Percentiles rank a stretch among this genome's conserved stretches.
These are phyloP conservation scores for Limanda limanda DNA, from an alignment of 2,113 vertebrate genomes.

Conservation along the genomic window DNA sequence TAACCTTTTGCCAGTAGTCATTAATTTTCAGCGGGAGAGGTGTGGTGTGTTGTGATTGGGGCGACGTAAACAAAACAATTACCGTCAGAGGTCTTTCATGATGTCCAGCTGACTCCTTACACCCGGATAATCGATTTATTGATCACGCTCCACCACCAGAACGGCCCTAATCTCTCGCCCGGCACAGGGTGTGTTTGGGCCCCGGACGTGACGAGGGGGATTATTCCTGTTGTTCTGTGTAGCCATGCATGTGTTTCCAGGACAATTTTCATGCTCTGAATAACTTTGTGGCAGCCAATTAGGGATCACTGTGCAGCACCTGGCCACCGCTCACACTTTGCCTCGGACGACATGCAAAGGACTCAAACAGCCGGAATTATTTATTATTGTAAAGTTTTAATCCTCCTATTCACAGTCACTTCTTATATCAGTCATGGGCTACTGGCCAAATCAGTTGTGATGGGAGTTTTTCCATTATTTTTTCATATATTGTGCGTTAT, in stretches of 20 bases:
- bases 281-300: conserved; percentile 35
- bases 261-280: conserved; percentile 77
- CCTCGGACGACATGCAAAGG: neutral
- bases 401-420: neutral
- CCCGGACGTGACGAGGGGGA: conserved; percentile 48
- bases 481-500: neutral
- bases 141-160: conserved; percentile 35
- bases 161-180: conserved; percentile 54
- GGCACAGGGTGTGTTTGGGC: conserved; percentile 18
- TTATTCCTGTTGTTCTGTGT: conserved; percentile 54
- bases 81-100: conserved; percentile 64
- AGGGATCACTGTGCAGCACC: conserved; percentile 49
- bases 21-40: conserved; percentile 81
- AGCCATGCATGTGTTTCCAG: conserved; percentile 58
- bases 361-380: no score
- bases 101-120: conserved; percentile 65
- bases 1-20: conserved; percentile 84
- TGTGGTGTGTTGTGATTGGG: conserved; percentile 76
- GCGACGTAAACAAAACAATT: conserved; percentile 77
- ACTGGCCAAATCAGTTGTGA: neutral
- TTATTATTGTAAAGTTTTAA: no score
- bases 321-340: conserved; percentile 44
- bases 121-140: conserved; percentile 63
- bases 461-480: neutral
- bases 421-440: neutral